Percentiles rank a stretch among this genome's conserved stretches.
phyloP scores from a whole-genome alignment of 1,140 invertebrate species.

The Trichomalopsis sarcophagae region DNA sequence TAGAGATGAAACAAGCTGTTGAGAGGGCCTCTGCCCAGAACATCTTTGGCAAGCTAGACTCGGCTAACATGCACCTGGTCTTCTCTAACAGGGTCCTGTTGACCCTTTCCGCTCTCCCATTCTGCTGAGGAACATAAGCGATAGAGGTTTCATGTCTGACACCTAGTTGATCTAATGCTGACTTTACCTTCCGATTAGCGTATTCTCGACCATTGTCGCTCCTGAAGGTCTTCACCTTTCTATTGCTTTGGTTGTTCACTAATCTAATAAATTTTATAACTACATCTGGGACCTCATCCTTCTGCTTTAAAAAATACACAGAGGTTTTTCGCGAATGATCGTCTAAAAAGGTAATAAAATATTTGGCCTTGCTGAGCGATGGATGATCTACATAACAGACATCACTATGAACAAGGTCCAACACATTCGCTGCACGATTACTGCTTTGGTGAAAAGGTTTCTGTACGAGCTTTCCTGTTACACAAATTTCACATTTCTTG shows the following conservation, averaged over 20 bases:
- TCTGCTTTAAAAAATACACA: too few relatives aligned
- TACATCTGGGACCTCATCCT: not conserved
- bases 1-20: not conserved
- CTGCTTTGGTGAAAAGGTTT: too few relatives aligned
- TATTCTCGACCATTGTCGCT: conserved; percentile 48
- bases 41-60: not conserved
- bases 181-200: conserved; percentile 27
- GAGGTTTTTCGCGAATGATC: too few relatives aligned
- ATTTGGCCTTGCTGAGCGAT: too few relatives aligned
- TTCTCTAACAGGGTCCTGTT: conserved; percentile 7
- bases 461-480: too few relatives aligned
- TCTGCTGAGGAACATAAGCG: conserved; percentile 37
- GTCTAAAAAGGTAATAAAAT: too few relatives aligned
- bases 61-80: not conserved
- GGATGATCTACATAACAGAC: too few relatives aligned
- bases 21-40: not conserved
- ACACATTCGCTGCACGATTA: too few relatives aligned
- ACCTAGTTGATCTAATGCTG: conserved; percentile 39
- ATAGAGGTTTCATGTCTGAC: conserved; percentile 48
- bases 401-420: too few relatives aligned
- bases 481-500: too few relatives aligned
- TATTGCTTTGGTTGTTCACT: not conserved
- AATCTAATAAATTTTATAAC: not conserved
- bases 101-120: conserved; percentile 17
- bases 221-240: conserved; percentile 26